These are phyloP conservation scores for Panthera tigris DNA, from an alignment of 2,113 vertebrate genomes.

Conservation along the genomic window DNA sequence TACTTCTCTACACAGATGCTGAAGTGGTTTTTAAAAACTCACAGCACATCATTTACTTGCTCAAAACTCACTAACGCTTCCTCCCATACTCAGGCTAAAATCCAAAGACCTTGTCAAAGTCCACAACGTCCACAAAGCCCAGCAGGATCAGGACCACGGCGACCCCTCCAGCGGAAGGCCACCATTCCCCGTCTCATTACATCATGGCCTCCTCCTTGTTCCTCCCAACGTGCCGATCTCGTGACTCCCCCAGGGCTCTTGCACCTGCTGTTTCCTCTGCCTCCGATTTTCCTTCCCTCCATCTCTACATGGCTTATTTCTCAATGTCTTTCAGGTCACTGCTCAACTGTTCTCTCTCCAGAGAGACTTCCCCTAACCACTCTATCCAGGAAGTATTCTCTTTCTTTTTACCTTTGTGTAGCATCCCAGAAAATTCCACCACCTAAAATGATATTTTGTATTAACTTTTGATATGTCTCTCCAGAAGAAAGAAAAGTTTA, in stretches of 20 bases:
- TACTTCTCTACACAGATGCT: neutral
- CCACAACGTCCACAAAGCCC: neutral
- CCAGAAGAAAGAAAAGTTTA: neutral
- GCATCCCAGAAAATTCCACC: neutral
- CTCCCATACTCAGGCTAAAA: neutral
- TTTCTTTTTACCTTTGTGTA: neutral
- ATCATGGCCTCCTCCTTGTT: neutral
- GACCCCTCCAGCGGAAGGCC: fast-evolving
- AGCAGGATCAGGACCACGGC: fast-evolving
- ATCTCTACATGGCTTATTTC: neutral
- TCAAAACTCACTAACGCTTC: neutral
- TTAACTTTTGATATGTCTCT: neutral
- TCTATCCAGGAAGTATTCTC: neutral
- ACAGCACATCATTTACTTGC: neutral
- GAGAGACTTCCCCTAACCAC: neutral
- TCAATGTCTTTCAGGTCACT: neutral
- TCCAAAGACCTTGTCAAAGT: neutral
- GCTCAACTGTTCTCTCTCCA: neutral
- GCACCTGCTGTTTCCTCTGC: neutral
- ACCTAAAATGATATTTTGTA: neutral
- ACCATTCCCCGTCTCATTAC: neutral
- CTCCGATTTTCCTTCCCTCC: neutral
- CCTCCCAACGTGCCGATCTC: neutral
- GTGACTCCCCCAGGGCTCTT: neutral
- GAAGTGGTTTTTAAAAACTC: neutral